These are phyloP conservation scores for Pelmatolapia mariae DNA, from an alignment of 2,113 vertebrate genomes.

Conservation along the genomic window DNA sequence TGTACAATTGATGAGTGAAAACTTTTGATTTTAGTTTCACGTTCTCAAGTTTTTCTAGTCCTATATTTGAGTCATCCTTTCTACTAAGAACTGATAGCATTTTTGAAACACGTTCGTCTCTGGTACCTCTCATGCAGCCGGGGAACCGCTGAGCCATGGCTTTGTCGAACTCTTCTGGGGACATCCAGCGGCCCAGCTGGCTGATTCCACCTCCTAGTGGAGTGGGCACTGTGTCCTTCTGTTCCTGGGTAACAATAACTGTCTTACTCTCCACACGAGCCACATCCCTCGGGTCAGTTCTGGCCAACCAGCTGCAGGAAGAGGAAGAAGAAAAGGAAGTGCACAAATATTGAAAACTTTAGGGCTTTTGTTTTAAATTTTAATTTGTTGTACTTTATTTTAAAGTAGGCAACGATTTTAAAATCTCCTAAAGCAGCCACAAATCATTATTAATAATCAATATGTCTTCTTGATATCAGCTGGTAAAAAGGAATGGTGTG, in stretches of 20 bases:
- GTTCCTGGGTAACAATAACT: conserved; percentile 85
- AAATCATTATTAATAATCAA: neutral
- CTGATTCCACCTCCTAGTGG: conserved; percentile 75
- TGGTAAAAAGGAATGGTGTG: neutral
- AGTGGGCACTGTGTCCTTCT: conserved; percentile 81
- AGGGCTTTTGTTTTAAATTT: neutral
- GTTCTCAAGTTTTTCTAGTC: neutral
- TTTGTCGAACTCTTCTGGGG: conserved; percentile 88
- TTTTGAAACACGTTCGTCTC: neutral
- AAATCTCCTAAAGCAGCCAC: neutral
- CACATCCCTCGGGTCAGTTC: conserved; percentile 91
- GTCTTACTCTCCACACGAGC: conserved; percentile 95
- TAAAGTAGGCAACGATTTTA: neutral
- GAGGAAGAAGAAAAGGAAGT: neutral
- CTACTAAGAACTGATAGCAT: neutral
- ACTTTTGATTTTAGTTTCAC: neutral
- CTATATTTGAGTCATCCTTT: neutral
- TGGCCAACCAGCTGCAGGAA: conserved; percentile 85
- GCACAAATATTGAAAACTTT: neutral
- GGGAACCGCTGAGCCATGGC: conserved; percentile 84
- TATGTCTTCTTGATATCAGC: neutral
- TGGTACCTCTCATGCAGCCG: conserved; percentile 91
- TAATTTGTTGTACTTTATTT: neutral
- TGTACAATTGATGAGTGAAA: neutral
- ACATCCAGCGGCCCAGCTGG: conserved; percentile 94